These are phyloP conservation scores for Anorthoa munda DNA, from an alignment of 2,888 invertebrate genomes.

Conservation along the genomic window DNA sequence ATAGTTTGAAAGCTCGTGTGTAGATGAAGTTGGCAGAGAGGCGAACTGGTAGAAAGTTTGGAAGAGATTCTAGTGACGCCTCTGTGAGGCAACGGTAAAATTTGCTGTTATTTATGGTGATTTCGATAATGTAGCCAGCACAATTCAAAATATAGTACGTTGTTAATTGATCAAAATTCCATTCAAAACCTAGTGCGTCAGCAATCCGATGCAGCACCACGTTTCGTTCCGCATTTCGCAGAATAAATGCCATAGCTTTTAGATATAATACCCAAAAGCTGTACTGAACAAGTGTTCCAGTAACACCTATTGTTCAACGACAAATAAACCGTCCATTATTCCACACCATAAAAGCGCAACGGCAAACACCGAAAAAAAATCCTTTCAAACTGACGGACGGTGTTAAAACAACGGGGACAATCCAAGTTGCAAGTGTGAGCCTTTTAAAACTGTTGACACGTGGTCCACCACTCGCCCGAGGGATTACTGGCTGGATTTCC, in stretches of 20 bases:
- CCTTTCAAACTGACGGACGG: constrained; percentile 3
- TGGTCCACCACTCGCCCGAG: constrained; percentile 32
- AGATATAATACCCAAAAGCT: constrained; percentile 1
- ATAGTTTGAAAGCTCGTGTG: constrained; percentile 70
- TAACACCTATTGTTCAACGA: constrained; percentile 23
- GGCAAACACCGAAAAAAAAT: constrained; percentile 30
- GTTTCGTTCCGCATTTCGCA: not conserved
- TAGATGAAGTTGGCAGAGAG: constrained; percentile 65
- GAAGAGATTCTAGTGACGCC: not conserved
- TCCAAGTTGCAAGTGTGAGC: constrained; percentile 35
- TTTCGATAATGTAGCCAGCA: no score
- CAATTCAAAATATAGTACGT: no score
- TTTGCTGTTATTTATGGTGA: not conserved
- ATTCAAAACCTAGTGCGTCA: not conserved
- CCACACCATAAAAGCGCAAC: constrained; percentile 28
- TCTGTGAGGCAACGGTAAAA: constrained; percentile 39
- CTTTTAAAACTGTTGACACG: constrained; percentile 62
- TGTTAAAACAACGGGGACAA: constrained; percentile 41
- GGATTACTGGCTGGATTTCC: constrained; percentile 46
- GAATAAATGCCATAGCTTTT: constrained; percentile 7
- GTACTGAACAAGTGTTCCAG: not conserved
- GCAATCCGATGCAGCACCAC: not conserved
- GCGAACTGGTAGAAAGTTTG: not conserved
- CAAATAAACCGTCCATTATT: constrained; percentile 36
- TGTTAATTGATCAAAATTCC: no score